These are phyloP conservation scores for Exephanes ischioxanthus DNA, from an alignment of 2,888 invertebrate genomes.

Conservation along the genomic window DNA sequence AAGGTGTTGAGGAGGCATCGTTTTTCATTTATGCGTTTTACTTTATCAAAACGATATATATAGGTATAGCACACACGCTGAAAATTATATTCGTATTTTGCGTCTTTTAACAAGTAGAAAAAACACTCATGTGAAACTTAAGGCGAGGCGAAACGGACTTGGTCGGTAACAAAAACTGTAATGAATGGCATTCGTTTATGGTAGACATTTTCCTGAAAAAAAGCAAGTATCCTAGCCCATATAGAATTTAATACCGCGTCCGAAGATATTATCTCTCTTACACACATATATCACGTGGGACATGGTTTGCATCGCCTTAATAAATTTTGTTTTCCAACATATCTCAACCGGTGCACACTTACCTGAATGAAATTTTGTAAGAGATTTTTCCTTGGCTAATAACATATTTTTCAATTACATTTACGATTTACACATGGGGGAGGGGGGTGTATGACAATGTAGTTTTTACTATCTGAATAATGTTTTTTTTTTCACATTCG, in stretches of 20 bases:
- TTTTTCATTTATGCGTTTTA: conserved; percentile 23
- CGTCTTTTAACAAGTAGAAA: neutral
- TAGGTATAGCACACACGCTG: conserved; percentile 30
- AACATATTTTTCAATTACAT: conserved; percentile 75
- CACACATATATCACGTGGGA: conserved; percentile 50
- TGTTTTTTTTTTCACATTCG: conserved; percentile 27
- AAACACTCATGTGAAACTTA: conserved; percentile 25
- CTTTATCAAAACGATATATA: conserved; percentile 38
- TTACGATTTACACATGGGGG: conserved; percentile 73
- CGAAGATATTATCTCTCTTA: conserved; percentile 5
- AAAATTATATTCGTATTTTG: conserved; percentile 26
- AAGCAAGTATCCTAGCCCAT: too few relatives aligned
- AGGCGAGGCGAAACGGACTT: too few relatives aligned
- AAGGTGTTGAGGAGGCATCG: conserved; percentile 49
- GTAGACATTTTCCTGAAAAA: too few relatives aligned
- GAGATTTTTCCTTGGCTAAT: conserved; percentile 52
- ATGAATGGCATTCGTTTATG: too few relatives aligned
- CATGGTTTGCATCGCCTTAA: too few relatives aligned
- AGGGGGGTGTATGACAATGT: conserved; percentile 67
- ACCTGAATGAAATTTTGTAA: conserved; percentile 58
- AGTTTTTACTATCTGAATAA: conserved; percentile 39
- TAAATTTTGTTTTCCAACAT: too few relatives aligned
- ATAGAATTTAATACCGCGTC: neutral
- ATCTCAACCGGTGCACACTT: too few relatives aligned
- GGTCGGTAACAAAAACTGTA: too few relatives aligned